Conservation (phyloP, 2,113 vertebrate genomes). For the Mustelus asterias region DNA sequence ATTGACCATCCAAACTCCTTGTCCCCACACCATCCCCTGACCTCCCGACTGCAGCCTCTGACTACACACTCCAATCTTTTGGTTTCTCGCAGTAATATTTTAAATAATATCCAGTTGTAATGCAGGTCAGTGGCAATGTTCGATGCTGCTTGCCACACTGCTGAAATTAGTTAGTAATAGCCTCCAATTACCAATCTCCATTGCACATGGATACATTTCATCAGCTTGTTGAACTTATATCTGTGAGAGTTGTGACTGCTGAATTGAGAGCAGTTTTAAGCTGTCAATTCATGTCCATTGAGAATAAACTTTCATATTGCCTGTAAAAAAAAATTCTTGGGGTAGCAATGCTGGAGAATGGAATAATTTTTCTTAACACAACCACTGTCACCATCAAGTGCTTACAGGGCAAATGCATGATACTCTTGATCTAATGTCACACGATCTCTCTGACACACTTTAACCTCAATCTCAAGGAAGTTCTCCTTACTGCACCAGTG, state of each 20-base stretch:
- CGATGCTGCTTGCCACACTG: background rate
- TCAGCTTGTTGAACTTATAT: background rate
- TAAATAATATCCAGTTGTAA: background rate
- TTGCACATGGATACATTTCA: background rate
- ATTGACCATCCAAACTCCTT: too few relatives aligned
- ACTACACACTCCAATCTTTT: background rate
- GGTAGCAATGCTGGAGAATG: background rate
- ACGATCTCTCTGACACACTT: background rate
- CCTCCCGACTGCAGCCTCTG: too few relatives aligned
- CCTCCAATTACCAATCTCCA: background rate
- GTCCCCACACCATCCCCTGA: too few relatives aligned
- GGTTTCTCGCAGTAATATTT: background rate
- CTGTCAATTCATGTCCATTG: background rate
- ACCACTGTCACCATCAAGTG: background rate
- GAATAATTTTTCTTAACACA: background rate
- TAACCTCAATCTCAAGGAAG: background rate
- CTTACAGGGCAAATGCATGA: background rate
- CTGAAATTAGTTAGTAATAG: background rate
- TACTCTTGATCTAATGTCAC: background rate
- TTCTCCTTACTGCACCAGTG: too few relatives aligned
- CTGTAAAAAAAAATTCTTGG: background rate
- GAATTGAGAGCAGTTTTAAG: background rate
- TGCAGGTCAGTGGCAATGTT: background rate
- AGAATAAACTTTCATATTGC: background rate
- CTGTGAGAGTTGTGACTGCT: background rate